Evolutionary conservation across 2,113 vertebrate genomes (phyloP).

Genomic region (Myotis brandtii): DNA sequence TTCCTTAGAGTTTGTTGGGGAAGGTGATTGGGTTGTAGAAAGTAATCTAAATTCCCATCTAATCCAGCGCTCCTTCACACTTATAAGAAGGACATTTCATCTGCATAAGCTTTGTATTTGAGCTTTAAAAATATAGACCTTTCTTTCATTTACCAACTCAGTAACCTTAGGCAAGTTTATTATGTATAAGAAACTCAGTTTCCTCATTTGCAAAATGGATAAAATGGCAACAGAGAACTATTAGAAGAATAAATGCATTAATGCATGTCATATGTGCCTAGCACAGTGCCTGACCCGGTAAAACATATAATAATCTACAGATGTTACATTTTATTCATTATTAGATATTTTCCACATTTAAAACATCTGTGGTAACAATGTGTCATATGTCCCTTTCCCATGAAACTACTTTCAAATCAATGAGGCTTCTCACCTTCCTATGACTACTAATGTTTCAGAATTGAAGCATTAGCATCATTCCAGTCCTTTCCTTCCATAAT

Average conservation of each 20-base stretch:
- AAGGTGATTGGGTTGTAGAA: not conserved
- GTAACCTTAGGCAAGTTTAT: not conserved
- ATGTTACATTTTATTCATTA: not conserved
- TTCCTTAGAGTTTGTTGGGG: not conserved
- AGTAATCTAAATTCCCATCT: not conserved
- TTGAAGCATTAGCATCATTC: not conserved
- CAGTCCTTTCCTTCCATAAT: not conserved
- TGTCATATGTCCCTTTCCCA: fast-evolving
- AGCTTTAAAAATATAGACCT: not conserved
- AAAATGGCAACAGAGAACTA: not conserved
- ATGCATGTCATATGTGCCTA: not conserved
- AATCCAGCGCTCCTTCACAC: not conserved
- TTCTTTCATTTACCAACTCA: not conserved
- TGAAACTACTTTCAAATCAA: not conserved
- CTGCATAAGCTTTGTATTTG: not conserved
- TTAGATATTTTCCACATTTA: not conserved
- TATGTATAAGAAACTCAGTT: not conserved
- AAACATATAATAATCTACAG: not conserved
- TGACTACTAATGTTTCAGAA: not conserved
- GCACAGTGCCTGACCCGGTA: not conserved
- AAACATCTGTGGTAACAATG: not conserved
- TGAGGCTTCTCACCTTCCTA: not conserved
- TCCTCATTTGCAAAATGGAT: not conserved
- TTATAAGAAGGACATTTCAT: not conserved
- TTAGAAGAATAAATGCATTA: not conserved